Percentiles rank a stretch among this genome's conserved stretches.
Evolutionary conservation across 30 jellyfish, hydroid and myxozoan species (phyloP).

Genomic region (Nemopilema nomurai): DNA sequence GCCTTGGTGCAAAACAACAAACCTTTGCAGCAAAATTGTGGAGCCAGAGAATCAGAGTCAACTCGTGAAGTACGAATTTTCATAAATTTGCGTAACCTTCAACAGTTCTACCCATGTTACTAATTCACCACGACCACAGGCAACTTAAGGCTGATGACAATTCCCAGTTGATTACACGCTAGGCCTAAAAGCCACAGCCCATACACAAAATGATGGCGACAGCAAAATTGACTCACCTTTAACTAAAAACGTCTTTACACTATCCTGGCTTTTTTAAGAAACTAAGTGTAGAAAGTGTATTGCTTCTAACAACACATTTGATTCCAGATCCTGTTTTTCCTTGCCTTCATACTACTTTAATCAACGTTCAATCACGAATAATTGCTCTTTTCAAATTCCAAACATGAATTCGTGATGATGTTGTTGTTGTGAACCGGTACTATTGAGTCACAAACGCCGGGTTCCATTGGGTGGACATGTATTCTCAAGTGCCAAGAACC

Average conservation of each 20-base stretch:
- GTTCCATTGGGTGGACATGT: neutral
- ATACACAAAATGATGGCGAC: neutral
- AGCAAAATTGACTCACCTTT: neutral
- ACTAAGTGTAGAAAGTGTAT: neutral
- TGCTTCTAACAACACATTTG: neutral
- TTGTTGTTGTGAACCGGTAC: neutral
- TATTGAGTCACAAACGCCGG: neutral
- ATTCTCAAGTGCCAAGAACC: too few species aligned
- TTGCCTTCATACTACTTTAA: neutral
- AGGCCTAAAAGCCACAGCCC: neutral
- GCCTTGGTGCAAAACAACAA: too few species aligned
- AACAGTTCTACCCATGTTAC: too few species aligned
- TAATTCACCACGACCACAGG: too few species aligned
- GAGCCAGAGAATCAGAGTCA: too few species aligned
- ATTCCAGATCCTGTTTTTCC: neutral
- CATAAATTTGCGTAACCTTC: too few species aligned
- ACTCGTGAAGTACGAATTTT: too few species aligned
- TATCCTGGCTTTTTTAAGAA: neutral
- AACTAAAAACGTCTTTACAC: neutral
- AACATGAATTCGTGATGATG: neutral
- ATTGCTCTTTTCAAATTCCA: neutral
- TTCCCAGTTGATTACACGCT: neutral
- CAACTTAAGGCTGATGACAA: neutral
- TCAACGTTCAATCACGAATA: neutral
- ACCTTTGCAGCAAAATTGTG: too few species aligned